Conservation (phyloP, 2,797 vertebrate genomes). For the Microctenopoma stevenorrisi region DNA sequence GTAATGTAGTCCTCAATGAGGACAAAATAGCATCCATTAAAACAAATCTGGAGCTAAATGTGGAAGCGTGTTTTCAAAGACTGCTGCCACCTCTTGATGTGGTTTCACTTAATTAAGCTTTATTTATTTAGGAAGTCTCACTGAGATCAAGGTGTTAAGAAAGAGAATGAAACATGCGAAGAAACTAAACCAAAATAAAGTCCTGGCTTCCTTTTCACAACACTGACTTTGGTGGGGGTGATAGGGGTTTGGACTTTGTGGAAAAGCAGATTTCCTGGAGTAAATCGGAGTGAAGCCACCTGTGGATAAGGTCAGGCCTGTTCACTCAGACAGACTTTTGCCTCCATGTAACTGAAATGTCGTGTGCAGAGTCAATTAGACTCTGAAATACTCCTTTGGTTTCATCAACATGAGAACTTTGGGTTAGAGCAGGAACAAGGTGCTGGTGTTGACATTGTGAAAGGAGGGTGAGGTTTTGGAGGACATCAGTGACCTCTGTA, state of each 20-base stretch:
- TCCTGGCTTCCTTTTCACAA: slow-evolving; percentile 15
- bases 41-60: slow-evolving; percentile 38
- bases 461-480: too few species aligned
- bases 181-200: slow-evolving; percentile 24
- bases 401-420: too few species aligned
- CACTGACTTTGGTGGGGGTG: not conserved
- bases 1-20: not conserved
- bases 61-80: slow-evolving; percentile 26
- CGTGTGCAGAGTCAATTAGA: too few species aligned
- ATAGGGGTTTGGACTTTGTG: not conserved
- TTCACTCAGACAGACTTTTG: not conserved
- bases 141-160: slow-evolving; percentile 19
- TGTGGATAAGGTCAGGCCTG: not conserved
- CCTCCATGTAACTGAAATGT: not conserved
- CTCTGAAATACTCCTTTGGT: too few species aligned
- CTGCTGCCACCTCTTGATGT: slow-evolving; percentile 19
- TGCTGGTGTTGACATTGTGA: too few species aligned
- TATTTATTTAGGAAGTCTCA: slow-evolving; percentile 43
- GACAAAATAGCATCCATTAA: slow-evolving; percentile 21
- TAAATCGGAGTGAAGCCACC: not conserved
- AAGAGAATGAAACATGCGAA: slow-evolving; percentile 8
- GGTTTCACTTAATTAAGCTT: slow-evolving; percentile 26
- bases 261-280: slow-evolving; percentile 7
- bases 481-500: too few species aligned
- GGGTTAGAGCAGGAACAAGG: too few species aligned